Conservation (phyloP, 2,888 invertebrate genomes). For the Drosophila peninsularis region DNA sequence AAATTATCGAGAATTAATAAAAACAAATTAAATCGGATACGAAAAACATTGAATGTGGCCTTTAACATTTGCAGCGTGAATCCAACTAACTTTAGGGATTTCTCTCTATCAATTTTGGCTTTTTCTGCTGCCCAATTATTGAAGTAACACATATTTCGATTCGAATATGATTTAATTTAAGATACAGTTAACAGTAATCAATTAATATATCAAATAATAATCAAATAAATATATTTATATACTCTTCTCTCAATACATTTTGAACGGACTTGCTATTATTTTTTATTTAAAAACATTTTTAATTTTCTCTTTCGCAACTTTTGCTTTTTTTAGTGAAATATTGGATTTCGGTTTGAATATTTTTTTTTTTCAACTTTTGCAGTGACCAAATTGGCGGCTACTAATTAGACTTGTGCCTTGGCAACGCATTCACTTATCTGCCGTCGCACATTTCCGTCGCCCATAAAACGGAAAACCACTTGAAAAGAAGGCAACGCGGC, state of each 20-base stretch:
- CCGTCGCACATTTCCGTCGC: slow-evolving; percentile 18
- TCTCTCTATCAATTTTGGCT: too few relatives aligned
- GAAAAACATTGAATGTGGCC: not conserved
- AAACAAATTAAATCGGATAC: not conserved
- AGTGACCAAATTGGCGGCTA: slow-evolving; percentile 10
- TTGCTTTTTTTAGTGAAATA: not conserved
- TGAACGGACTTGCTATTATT: not conserved
- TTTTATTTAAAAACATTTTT: not conserved
- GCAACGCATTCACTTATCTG: slow-evolving; percentile 36
- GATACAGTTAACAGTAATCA: not conserved
- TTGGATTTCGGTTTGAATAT: not conserved
- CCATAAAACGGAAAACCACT: slow-evolving; percentile 44
- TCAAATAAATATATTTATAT: not conserved
- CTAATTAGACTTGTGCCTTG: slow-evolving; percentile 52
- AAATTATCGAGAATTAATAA: not conserved
- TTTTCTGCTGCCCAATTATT: too few relatives aligned
- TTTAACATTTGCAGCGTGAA: too few relatives aligned
- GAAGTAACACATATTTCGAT: not conserved
- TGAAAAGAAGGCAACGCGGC: slow-evolving; percentile 39
- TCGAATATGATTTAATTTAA: not conserved
- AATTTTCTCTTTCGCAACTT: not conserved
- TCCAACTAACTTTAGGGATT: too few relatives aligned
- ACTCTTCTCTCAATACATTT: not conserved
- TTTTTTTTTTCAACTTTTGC: slow-evolving; percentile 5
- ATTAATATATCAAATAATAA: not conserved